Conservation (phyloP, 35 echinoderm and acorn worm species). For the Lytechinus pictus region DNA sequence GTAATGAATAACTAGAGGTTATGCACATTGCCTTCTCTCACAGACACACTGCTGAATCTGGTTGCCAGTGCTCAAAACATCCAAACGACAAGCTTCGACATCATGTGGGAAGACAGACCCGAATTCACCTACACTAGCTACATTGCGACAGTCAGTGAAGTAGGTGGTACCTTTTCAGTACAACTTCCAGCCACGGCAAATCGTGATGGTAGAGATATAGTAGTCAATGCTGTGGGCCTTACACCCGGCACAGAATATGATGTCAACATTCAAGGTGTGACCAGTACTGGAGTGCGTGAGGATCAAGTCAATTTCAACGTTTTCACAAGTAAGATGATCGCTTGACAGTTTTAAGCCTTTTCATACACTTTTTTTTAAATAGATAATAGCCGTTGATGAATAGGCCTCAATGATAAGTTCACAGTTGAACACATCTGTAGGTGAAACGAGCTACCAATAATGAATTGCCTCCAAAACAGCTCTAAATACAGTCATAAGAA, state of each 20-base stretch:
- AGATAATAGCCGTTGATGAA: too few species aligned
- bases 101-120: not conserved
- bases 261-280: conserved; percentile 3
- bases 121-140: not conserved
- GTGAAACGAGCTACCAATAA: too few species aligned
- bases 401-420: too few species aligned
- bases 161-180: not conserved
- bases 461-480: too few species aligned
- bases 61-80: not conserved
- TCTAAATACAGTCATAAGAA: too few species aligned
- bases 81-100: conserved; percentile 27
- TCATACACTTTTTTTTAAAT: too few species aligned
- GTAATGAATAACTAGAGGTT: too few species aligned
- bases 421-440: too few species aligned
- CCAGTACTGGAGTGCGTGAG: not conserved
- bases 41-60: not conserved
- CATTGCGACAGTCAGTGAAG: not conserved
- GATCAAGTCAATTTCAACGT: not conserved
- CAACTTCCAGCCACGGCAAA: not conserved
- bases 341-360: too few species aligned
- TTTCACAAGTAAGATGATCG: not conserved
- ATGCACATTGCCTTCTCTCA: not conserved
- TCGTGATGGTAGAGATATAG: not conserved
- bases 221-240: conserved; percentile 10
- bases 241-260: conserved; percentile 23